These are phyloP conservation scores for Drosophila subsilvestris DNA, from an alignment of 2,888 invertebrate species.

Conservation along the genomic window DNA sequence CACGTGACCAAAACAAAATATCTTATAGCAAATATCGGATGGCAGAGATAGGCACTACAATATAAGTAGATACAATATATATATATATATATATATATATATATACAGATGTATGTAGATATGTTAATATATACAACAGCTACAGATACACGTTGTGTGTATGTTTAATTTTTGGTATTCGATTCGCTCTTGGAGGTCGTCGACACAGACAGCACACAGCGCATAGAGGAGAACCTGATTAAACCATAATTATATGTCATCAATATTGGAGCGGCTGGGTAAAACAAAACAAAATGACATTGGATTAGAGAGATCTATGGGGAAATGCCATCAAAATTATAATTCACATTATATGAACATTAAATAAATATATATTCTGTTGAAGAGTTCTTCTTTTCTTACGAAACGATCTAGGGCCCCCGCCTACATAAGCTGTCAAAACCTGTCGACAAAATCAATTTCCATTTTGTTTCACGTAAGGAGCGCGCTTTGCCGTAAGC, in stretches of 20 bases:
- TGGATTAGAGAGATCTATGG: neutral
- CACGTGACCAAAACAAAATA: neutral
- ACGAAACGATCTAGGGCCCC: neutral
- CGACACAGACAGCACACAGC: constrained; percentile 2
- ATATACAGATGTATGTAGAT: neutral
- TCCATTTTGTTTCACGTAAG: neutral
- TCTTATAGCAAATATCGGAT: neutral
- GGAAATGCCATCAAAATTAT: neutral
- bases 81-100: neutral
- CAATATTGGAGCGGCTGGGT: no score
- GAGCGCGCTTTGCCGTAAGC: no score
- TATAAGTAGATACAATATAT: no score
- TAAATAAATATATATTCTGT: neutral
- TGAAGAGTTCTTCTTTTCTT: neutral
- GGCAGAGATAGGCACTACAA: no score
- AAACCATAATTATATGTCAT: neutral
- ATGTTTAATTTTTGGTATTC: neutral
- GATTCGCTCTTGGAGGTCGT: constrained; percentile 12
- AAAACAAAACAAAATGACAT: no score
- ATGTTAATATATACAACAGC: neutral
- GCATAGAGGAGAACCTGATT: neutral
- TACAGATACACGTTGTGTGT: neutral
- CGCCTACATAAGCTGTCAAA: neutral
- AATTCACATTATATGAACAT: no score
- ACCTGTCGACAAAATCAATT: neutral